A percentile compares a stretch with the other conserved stretches of the same genome.
phyloP scores from a whole-genome alignment of 2,113 vertebrate genomes.

The Solenodon paradoxus region DNA sequence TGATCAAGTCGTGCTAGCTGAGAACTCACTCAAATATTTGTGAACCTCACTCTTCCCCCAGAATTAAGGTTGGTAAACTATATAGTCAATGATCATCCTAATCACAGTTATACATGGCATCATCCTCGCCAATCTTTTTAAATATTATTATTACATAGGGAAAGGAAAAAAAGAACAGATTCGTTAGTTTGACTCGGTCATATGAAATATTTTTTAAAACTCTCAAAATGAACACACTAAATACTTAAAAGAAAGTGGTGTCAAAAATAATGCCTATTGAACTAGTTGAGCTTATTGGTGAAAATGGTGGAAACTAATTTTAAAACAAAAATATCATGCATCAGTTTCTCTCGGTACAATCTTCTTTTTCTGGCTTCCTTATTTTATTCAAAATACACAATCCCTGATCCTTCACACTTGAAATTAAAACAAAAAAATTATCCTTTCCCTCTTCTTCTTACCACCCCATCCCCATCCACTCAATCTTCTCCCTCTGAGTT shows the following conservation, averaged over 20 bases:
- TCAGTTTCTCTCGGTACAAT: neutral
- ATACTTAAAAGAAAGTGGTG: neutral
- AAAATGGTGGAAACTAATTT: neutral
- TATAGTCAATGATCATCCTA: neutral
- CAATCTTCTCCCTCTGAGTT: neutral
- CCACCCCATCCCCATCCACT: fast-evolving
- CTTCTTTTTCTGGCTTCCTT: neutral
- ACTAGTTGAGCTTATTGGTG: neutral
- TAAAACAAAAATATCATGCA: neutral
- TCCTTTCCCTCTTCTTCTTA: neutral
- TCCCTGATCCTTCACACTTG: neutral
- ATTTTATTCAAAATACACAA: neutral
- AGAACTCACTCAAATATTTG: neutral
- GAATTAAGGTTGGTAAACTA: neutral
- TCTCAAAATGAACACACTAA: neutral
- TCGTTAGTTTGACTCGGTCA: neutral
- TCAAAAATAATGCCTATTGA: neutral
- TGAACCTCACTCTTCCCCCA: neutral
- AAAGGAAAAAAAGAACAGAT: neutral
- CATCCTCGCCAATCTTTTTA: neutral
- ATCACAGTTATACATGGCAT: neutral
- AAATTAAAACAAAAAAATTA: neutral
- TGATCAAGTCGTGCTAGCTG: neutral
- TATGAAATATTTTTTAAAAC: neutral
- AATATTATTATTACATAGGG: neutral